Conservation (phyloP, 2,113 vertebrate genomes). For the Regulus satrapa region DNA sequence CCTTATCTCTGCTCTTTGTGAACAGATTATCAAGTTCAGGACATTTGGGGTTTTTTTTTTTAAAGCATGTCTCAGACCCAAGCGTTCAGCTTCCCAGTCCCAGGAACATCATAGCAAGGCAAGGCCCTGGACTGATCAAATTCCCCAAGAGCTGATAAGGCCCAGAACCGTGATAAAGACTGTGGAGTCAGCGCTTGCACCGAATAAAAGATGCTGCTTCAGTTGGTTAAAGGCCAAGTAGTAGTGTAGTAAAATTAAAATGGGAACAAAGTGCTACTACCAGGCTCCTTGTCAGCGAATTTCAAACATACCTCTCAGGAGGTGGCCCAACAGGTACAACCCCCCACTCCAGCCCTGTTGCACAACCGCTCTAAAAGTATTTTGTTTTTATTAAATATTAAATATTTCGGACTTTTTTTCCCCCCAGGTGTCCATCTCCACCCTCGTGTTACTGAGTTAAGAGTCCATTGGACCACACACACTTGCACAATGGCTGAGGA, state of each 20-base stretch:
- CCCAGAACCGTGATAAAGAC: constrained; percentile 48
- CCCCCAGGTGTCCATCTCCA: not conserved
- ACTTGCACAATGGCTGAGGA: accelerated
- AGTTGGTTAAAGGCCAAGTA: constrained; percentile 60
- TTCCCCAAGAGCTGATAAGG: constrained; percentile 45
- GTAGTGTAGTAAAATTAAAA: constrained; percentile 59
- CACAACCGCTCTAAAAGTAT: not conserved
- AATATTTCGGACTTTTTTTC: not conserved
- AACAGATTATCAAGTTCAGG: not conserved
- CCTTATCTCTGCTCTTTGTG: constrained; percentile 18
- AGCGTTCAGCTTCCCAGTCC: not conserved
- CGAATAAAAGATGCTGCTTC: constrained; percentile 52
- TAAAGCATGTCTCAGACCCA: not conserved
- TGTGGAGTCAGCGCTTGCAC: constrained; percentile 46
- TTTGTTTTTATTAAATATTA: no score
- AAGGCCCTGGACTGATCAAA: constrained; percentile 22
- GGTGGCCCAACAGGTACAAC: not conserved
- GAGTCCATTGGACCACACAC: accelerated
- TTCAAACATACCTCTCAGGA: constrained; percentile 62
- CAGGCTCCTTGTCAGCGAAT: constrained; percentile 23
- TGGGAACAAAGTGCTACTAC: constrained; percentile 56
- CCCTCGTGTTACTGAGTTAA: accelerated
- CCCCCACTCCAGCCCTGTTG: not conserved
- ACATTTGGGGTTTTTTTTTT: not conserved
- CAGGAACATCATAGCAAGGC: not conserved